Evolutionary conservation across 2,113 vertebrate genomes (phyloP).

Genomic region (Heterocephalus glaber): DNA sequence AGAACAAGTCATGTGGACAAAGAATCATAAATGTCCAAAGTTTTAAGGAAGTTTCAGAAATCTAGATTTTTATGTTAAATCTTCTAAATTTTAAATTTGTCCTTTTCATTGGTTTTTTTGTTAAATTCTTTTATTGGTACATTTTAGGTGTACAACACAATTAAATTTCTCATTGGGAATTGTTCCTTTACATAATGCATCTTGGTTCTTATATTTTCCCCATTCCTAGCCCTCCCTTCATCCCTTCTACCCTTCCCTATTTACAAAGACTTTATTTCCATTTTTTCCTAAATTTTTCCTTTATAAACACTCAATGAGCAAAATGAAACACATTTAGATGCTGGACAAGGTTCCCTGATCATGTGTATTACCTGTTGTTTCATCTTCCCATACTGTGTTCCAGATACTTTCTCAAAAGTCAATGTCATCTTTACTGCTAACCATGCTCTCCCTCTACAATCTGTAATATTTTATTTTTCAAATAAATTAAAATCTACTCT

Average conservation of each 20-base stretch:
- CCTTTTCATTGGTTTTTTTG: too few relatives aligned
- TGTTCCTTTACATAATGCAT: too few relatives aligned
- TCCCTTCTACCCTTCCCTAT: too few relatives aligned
- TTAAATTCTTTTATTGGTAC: too few relatives aligned
- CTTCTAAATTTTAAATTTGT: conserved; percentile 19
- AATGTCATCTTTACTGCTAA: neutral
- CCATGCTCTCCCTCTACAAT: neutral
- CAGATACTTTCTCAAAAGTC: neutral
- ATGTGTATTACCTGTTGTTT: neutral
- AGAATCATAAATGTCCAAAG: neutral
- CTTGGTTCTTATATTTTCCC: too few relatives aligned
- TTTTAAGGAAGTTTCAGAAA: conserved; percentile 5
- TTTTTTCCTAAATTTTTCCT: neutral
- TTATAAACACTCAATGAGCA: neutral
- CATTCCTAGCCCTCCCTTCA: too few relatives aligned
- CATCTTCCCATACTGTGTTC: neutral
- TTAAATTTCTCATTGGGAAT: too few relatives aligned
- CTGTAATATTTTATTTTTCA: neutral
- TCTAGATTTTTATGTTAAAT: neutral
- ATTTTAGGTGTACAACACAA: too few relatives aligned
- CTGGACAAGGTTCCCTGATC: neutral
- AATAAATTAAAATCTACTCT: neutral
- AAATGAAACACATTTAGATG: neutral
- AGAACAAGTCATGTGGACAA: neutral
- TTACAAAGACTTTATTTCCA: too few relatives aligned